Percentiles rank a stretch among this genome's conserved stretches.
Evolutionary conservation across 2,888 invertebrate genomes (phyloP).

Genomic region (Spatulosminthurus flaviceps): DNA sequence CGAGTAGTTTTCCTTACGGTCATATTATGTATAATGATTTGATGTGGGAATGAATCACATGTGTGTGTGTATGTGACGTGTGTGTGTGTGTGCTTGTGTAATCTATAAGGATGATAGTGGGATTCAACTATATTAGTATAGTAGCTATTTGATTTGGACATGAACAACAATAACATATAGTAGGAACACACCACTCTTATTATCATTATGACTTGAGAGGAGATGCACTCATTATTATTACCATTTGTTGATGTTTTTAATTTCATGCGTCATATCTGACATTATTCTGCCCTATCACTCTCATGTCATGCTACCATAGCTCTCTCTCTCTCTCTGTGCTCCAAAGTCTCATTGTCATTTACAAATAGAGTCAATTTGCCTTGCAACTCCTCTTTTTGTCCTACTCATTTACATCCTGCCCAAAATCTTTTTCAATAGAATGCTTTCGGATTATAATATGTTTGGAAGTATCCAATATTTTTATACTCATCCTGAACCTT

Average conservation of each 20-base stretch:
- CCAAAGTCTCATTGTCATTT: not conserved
- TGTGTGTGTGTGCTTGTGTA: too few relatives aligned
- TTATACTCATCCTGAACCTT: too few relatives aligned
- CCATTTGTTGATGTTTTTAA: conserved; percentile 19
- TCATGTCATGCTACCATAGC: not conserved
- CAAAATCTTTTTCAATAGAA: not conserved
- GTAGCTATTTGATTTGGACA: conserved; percentile 11
- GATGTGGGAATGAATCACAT: too few relatives aligned
- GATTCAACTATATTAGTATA: not conserved
- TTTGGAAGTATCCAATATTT: too few relatives aligned
- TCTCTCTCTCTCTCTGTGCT: too few relatives aligned
- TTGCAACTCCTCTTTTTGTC: not conserved
- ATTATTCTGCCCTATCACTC: not conserved
- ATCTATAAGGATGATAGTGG: not conserved
- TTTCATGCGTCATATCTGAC: conserved; percentile 16
- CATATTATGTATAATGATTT: not conserved
- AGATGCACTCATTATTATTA: conserved; percentile 18
- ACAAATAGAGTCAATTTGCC: conserved; percentile 18
- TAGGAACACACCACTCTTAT: not conserved
- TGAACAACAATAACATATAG: not conserved
- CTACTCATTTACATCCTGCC: not conserved
- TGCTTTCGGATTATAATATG: too few relatives aligned
- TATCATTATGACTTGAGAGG: not conserved
- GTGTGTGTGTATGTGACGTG: too few relatives aligned
- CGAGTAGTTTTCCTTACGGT: not conserved